Evolutionary conservation across 2,113 vertebrate species (phyloP), one percentile per base, ranked within the genome.

Genomic region (Oreochromis spilurus): DNA sequence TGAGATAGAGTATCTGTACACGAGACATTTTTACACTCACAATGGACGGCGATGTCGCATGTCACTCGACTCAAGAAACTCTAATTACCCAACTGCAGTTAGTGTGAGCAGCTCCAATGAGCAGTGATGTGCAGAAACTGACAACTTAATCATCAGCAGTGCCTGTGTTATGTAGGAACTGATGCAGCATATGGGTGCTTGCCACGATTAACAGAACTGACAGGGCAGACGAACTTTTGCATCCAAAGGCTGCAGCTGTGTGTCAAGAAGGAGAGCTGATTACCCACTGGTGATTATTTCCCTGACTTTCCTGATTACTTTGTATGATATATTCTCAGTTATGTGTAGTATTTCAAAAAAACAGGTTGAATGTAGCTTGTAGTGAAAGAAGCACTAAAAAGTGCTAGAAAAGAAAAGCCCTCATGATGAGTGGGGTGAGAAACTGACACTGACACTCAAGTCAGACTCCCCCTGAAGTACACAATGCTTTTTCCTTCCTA

Each of bases 81-180:
- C 45, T 77, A 31, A 77, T 77, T 77, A 50, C 26, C 72, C 24
- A 50, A 52, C 43, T 77, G 72, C 43, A 77, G 72, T 31, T 50
- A 77, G 17, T 52, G 45, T 77, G 72, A 77, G 72, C 72, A 34
- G 72, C 26, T 77, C 16, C 72, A 77, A 52, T 50, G 72, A 77
- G 45, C 72, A 50, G 45, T 52, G 72, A 77, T 52, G 26, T 31
- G 72, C 72, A 52, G 72, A 52, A 77, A 77, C 26, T 77, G 72
- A 77, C 72, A 77, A n/a, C 43, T 77, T 77, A 77, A 77, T 77
- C 72, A 77, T 77, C 26, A 31, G 26, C 26, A 77, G 26, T 31
- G 10, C n/a, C 26, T 77, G 26, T 52, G 72, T 52, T 77, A 52
- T 31, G 72, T 50, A 77, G 72, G 26, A 31, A n/a, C 72, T 52